Conservation (phyloP, 2,797 vertebrate genomes). For the Tenualosa thibaudeaui region DNA sequence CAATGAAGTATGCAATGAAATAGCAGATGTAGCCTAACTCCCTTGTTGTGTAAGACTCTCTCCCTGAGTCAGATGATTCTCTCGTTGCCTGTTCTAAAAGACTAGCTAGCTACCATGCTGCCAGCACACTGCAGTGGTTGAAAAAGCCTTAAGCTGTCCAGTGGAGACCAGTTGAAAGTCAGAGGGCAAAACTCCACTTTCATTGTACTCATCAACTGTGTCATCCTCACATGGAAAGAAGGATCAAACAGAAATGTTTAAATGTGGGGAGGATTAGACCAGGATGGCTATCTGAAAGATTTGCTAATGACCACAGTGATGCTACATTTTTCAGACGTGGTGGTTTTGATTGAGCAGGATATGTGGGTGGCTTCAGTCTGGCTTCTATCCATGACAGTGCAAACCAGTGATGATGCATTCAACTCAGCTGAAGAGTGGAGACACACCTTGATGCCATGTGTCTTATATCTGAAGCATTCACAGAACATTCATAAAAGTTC, state of each 20-base stretch:
- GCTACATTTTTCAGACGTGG: not conserved
- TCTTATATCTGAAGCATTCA: not conserved
- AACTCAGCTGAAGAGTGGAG: not conserved
- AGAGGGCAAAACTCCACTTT: not conserved
- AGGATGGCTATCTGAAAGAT: conserved; percentile 3
- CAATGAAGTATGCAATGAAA: no score
- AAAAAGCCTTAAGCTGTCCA: not conserved
- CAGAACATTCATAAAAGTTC: no score
- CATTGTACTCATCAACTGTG: not conserved
- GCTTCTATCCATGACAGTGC: not conserved
- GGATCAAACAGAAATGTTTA: no score
- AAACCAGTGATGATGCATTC: not conserved
- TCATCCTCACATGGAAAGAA: not conserved
- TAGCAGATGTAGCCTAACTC: no score
- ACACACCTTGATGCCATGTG: not conserved
- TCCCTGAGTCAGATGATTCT: no score
- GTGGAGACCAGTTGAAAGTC: not conserved
- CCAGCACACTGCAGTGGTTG: not conserved
- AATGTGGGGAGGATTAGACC: not conserved
- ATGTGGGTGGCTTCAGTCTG: not conserved
- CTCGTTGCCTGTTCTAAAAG: not conserved
- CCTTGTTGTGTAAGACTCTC: no score
- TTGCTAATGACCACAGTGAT: not conserved
- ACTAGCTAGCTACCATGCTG: not conserved
- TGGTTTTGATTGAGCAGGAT: conserved; percentile 26